Evolutionary conservation across 2,113 vertebrate species (phyloP), one percentile per base, ranked within the genome.

Genomic region (Spea multiplicata): DNA sequence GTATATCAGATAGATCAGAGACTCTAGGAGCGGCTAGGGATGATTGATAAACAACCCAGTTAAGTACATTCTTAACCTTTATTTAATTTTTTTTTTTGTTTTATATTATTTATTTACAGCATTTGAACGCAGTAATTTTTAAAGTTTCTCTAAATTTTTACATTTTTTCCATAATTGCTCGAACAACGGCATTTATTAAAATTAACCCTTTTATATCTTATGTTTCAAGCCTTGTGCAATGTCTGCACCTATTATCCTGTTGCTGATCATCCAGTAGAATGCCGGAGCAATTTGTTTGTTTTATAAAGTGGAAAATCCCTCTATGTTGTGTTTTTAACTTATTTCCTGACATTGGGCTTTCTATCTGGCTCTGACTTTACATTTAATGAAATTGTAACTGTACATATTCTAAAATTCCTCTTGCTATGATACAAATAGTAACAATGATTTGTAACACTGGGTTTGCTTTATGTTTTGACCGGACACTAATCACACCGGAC

Each of bases 341-440:
- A 62, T 46, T 78, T 71, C n/a, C 59, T 71, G 67, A 71, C 47
- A 78, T 17, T 46, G 17, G 50, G 75, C 8, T 71, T 64, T 71
- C 44, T 9, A 49, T 52, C 12, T 50, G 61, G 68, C 10, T 48
- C 30, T 44, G 17, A 50, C 17, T 44, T 78, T 52, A 67, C n/a
- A 71, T 71, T 78, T 78, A 53, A 46, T 78, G 13, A 12, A 62
- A 8, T 71, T 16, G 75, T 44, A 6, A 30, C n/a, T 13, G 13
- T 48, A 46, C 8, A 70, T 62, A 77, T 49, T 50, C 6, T 14
- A 62, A 62, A 50, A 17, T 16, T 77, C 6, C 44, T 5, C 1
- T 4, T 30, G 30, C 30, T 30, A 30, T 30, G 30, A 30, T 30
- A 30, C 30, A 59, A 13, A 13, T 9, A 59, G 55, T 59, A 59